These are phyloP conservation scores for Paratilapia polleni DNA, from an alignment of 2,113 vertebrate species.

Conservation along the genomic window DNA sequence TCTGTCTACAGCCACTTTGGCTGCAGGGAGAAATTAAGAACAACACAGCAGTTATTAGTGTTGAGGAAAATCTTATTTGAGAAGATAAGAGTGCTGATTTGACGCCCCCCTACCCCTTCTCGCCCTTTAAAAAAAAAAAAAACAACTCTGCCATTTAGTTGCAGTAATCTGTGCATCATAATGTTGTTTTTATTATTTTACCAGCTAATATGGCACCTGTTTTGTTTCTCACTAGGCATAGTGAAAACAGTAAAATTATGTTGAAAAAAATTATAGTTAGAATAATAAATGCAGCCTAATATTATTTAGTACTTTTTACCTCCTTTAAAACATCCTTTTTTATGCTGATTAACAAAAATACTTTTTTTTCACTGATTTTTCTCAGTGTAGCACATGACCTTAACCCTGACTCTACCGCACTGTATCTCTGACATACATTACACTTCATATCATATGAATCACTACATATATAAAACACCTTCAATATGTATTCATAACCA, in stretches of 20 bases:
- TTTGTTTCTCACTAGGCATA: not conserved
- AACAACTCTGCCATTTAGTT: not conserved
- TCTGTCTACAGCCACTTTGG: constrained; percentile 90
- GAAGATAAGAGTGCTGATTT: constrained; percentile 50
- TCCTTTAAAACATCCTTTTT: not conserved
- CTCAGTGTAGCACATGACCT: not conserved
- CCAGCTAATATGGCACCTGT: constrained; percentile 31
- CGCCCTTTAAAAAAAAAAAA: not conserved
- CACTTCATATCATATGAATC: constrained; percentile 7
- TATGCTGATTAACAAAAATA: too few relatives aligned
- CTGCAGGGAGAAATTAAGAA: constrained; percentile 93
- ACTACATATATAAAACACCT: not conserved
- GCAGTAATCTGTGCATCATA: constrained; percentile 53
- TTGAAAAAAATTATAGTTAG: not conserved
- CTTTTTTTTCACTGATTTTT: not conserved
- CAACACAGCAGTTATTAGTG: constrained; percentile 86
- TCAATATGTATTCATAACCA: constrained; percentile 7
- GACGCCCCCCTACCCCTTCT: not conserved
- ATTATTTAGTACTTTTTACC: not conserved
- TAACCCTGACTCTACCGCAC: constrained; percentile 38
- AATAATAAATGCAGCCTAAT: not conserved
- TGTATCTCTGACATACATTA: constrained; percentile 12
- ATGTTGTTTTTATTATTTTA: constrained; percentile 34
- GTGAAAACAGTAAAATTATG: not conserved
- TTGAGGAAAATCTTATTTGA: constrained; percentile 61